These are phyloP conservation scores for Lipotes vexillifer DNA, from an alignment of 2,113 vertebrate genomes.

Conservation along the genomic window DNA sequence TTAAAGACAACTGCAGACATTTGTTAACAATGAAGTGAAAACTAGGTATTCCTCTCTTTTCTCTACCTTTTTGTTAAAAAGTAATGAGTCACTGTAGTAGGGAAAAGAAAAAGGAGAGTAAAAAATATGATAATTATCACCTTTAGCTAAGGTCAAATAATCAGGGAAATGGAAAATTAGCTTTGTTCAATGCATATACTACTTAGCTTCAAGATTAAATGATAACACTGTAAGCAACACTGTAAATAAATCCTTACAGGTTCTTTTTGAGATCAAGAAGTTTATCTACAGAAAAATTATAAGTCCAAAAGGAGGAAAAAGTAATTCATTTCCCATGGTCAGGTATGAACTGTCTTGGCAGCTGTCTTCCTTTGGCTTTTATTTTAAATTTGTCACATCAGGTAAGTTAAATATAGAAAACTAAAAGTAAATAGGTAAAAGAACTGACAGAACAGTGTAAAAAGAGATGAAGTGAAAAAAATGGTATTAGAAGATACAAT, in stretches of 20 bases:
- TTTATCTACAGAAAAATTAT: not conserved
- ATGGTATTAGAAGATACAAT: not conserved
- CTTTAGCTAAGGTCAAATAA: not conserved
- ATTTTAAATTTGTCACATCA: not conserved
- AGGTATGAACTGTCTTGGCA: not conserved
- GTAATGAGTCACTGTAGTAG: not conserved
- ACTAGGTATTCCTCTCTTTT: not conserved
- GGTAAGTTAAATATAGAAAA: not conserved
- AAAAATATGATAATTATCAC: not conserved
- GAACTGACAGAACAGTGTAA: not conserved
- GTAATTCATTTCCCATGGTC: not conserved
- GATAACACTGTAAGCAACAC: not conserved
- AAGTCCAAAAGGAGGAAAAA: not conserved
- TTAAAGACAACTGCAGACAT: not conserved
- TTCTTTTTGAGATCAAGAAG: not conserved
- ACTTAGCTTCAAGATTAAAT: not conserved
- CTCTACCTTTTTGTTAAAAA: not conserved
- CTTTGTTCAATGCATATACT: not conserved
- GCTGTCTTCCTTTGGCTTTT: not conserved
- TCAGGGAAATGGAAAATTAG: not conserved
- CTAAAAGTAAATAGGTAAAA: not conserved
- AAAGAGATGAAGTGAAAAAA: not conserved
- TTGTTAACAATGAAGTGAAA: not conserved
- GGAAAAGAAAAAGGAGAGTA: not conserved
- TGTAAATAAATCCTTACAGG: not conserved